Evolutionary conservation across 2,888 invertebrate species (phyloP), one percentile per base, ranked within the genome.

Genomic region (Cenopis cana): DNA sequence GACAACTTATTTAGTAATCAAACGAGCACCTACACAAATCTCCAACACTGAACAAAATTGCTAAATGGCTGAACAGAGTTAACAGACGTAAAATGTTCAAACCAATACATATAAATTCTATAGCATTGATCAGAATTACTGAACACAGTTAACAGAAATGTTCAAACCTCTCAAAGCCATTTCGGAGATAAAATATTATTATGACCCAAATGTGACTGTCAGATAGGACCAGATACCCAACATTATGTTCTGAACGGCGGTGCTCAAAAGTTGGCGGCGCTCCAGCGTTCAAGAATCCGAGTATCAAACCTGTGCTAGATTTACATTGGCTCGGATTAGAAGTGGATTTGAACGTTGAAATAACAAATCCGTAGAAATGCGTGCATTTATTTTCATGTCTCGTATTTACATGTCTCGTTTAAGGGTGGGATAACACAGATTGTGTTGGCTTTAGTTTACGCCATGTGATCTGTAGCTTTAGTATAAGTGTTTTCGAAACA

Each of bases 141-240:
- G 20, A n/a, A 55, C 46, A 60, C 46, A 41, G 41, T 60, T 60
- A 29, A n/a, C 46, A 6, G n/a, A 46, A 75, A 46, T 20, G 55
- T 67, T 50, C 24, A 38, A n/a, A 67, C 49, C 80, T 69, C 74
- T 78, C 76, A 77, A 78, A 76, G 77, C 78, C 79, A 74, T 74
- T 74, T 77, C 75, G 68, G 79, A 78, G 83, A 85, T 84, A 85
- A 85, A 86, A 85, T 85, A 85, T 84, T 82, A 85, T 84, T 86
- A 83, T 84, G 86, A 86, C 85, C 85, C 77, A 84, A 86, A 86
- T 86, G 81, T 79, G 81, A 75, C 81, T 81, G 80, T 83, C 81
- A 81, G 83, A 79, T 78, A 77, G 74, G 80, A 74, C 76, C 81
- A 79, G 79, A 77, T 80, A 82, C 77, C 81, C 78, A 80, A 79